A percentile compares a stretch with the other conserved stretches of the same genome.
Conservation (phyloP, 2,113 vertebrate genomes). For the Orthonyx spaldingii region DNA sequence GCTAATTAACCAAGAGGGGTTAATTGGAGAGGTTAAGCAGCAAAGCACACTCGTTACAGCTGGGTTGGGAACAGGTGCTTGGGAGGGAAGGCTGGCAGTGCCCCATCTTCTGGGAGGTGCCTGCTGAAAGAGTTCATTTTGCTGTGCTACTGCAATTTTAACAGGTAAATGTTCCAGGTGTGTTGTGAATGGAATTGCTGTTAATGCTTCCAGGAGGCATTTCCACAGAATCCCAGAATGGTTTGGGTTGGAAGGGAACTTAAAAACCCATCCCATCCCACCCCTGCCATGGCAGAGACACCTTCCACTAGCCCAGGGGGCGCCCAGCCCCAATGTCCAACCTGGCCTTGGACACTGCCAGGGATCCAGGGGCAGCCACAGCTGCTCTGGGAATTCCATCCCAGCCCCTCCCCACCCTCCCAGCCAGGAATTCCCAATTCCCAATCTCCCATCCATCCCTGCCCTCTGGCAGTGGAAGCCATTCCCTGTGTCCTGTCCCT, state of each 20-base stretch:
- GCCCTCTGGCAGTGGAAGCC: not conserved
- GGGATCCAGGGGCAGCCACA: not conserved
- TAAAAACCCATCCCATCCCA: accelerated
- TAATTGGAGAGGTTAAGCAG: not conserved
- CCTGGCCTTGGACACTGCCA: not conserved
- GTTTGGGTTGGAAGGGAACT: not conserved
- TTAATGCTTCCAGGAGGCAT: not conserved
- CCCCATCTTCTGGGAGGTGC: not conserved
- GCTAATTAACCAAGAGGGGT: not conserved
- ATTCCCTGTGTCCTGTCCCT: not conserved
- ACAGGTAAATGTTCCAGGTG: not conserved
- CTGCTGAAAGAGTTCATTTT: not conserved
- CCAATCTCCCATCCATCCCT: not conserved
- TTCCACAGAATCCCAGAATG: not conserved
- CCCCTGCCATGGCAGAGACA: not conserved
- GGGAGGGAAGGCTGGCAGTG: not conserved
- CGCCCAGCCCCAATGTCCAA: accelerated
- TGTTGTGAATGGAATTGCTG: not conserved
- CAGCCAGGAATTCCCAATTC: not conserved
- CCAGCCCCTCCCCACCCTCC: not conserved
- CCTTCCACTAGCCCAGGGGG: accelerated
- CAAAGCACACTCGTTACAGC: accelerated
- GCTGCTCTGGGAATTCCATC: not conserved
- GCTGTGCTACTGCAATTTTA: not conserved
- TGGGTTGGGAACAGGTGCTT: not conserved